A percentile compares a stretch with the other conserved stretches of the same genome.
phyloP scores from a whole-genome alignment of 2,797 vertebrate species.

The Threskiornis aethiopicus region DNA sequence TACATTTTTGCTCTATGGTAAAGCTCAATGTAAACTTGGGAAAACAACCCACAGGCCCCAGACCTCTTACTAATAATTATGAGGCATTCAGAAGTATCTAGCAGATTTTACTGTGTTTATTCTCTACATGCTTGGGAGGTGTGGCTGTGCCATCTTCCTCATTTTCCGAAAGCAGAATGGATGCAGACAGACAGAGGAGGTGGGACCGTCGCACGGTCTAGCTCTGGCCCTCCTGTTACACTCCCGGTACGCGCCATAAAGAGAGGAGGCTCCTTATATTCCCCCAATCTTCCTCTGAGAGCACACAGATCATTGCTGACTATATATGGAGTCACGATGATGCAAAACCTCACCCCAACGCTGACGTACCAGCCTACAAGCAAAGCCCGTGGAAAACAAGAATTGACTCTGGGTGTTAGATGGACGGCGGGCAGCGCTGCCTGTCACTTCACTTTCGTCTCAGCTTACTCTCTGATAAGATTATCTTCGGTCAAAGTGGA shows the following conservation, averaged over 20 bases:
- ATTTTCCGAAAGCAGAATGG: neutral
- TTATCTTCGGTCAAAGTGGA: neutral
- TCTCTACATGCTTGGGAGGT: accelerated
- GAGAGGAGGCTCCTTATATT: neutral
- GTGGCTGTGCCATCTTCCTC: neutral
- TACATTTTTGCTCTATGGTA: neutral
- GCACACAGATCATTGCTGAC: neutral
- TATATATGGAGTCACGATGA: neutral
- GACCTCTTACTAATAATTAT: neutral
- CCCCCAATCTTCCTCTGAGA: neutral
- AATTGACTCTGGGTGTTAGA: neutral
- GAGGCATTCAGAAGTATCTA: neutral
- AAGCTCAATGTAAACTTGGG: neutral
- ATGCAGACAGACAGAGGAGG: neutral
- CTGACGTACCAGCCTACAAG: neutral
- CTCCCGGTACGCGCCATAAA: neutral
- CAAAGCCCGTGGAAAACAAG: neutral
- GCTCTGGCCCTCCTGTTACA: neutral
- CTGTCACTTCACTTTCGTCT: neutral
- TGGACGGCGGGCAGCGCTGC: neutral
- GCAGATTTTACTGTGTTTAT: neutral
- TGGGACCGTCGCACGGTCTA: neutral
- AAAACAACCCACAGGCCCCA: neutral
- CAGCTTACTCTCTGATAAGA: neutral
- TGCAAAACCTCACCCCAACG: neutral